These are phyloP conservation scores for Turritopsis rubra DNA, from an alignment of 30 jellyfish, hydroid and myxozoan species.

Conservation along the genomic window DNA sequence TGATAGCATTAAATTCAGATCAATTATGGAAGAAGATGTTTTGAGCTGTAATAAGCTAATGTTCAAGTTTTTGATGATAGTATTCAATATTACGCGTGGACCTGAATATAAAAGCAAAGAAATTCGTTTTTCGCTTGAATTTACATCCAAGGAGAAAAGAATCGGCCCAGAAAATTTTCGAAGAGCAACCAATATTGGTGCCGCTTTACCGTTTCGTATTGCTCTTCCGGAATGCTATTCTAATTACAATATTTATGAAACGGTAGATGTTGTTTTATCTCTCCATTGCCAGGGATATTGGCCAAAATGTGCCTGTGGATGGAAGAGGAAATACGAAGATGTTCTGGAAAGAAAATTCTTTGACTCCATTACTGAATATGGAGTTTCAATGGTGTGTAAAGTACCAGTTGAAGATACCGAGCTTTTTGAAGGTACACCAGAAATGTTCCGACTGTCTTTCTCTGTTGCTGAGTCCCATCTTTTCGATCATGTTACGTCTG, in stretches of 20 bases:
- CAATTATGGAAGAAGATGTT: background rate
- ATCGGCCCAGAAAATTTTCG: background rate
- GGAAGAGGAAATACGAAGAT: slow-evolving; percentile 9
- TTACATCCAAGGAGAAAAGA: background rate
- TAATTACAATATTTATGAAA: background rate
- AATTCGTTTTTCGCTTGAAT: background rate
- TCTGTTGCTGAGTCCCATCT: background rate
- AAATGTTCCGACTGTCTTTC: slow-evolving; percentile 4
- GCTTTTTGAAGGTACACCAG: background rate
- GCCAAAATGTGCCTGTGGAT: slow-evolving; percentile 8
- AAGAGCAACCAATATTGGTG: slow-evolving; percentile 7
- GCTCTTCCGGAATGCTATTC: background rate
- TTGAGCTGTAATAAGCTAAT: slow-evolving; percentile 6
- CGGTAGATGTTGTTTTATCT: slow-evolving; percentile 2
- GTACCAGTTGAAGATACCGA: background rate
- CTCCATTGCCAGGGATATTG: slow-evolving; percentile 4
- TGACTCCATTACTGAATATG: background rate
- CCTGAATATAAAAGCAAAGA: background rate
- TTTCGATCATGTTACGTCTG: background rate
- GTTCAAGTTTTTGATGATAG: background rate
- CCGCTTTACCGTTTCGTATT: slow-evolving; percentile 1
- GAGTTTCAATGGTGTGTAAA: slow-evolving; percentile 17
- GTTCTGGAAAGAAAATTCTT: background rate
- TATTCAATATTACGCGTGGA: background rate
- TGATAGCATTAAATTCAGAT: background rate